Evolutionary conservation across 37 sponge, comb jelly and placozoan species (phyloP), one percentile per base, ranked within the genome.

Genomic region (Halichondria panicea): DNA sequence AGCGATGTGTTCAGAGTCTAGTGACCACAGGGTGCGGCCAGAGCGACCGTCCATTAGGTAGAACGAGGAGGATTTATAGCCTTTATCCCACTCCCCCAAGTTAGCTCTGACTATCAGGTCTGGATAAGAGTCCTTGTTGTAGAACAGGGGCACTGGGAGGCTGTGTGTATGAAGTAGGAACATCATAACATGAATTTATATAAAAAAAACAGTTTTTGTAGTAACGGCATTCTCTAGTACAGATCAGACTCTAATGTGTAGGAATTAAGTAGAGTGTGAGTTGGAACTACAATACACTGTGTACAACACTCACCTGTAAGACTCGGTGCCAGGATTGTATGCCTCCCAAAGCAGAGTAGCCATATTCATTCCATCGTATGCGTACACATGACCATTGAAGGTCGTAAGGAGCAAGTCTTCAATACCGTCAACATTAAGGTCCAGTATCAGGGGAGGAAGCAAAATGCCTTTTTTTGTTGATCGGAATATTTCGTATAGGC

Each of bases 221-320:
- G n/a, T n/a, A n/a, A n/a, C n/a, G n/a, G n/a, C n/a, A n/a, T 19
- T 48, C 11, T 11, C 13, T 15, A 48, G 15, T 19, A 48, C 15
- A 48, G 11, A 19, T 48, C 52, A 48, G 15, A 19, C 15, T 48
- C 15, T 19, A 19, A 48, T 48, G 52, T 48, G 13, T 19, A 19
- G 52, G 11, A 19, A 15, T 48, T 48, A 15, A 11, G 11, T 15
- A 59, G 28, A 65, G 39, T 31, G 36, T 31, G 39, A 31, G 7
- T 36, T 65, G 25, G 46, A 31, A 5, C 13, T 54, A 39, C 31
- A 46, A 7, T 37, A n/a, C n/a, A n/a, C n/a, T n/a, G n/a, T n/a
- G n/a, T n/a, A n/a, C n/a, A n/a, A n/a, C 43, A 41, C 76, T 44
- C 25, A 90, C 93, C 86, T 88, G 70, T 93, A 81, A n/a, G 87